Conservation (phyloP, 2,797 vertebrate species). For the Acipenser ruthenus region DNA sequence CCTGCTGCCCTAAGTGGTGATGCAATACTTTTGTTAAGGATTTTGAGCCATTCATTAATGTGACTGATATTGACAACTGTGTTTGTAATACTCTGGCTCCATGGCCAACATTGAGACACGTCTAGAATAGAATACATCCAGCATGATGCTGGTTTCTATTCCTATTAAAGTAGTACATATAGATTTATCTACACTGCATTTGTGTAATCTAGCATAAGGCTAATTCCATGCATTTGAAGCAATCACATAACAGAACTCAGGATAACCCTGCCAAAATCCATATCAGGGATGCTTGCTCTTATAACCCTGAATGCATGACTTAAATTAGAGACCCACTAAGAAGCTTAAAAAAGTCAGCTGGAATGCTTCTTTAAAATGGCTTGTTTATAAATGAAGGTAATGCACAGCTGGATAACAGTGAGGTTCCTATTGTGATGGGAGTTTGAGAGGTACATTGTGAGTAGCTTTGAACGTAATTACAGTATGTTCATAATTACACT, state of each 20-base stretch:
- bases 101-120: neutral
- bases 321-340: neutral
- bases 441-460: conserved; percentile 2
- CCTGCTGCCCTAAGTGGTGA: neutral
- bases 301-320: neutral
- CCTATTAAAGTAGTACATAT: neutral
- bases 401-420: conserved; percentile 1
- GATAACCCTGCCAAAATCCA: conserved; percentile 3
- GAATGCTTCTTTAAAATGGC: neutral
- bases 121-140: neutral
- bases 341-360: neutral
- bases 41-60: conserved; percentile 2
- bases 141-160: neutral
- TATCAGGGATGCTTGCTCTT: neutral
- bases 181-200: conserved; percentile 9
- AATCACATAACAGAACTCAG: neutral
- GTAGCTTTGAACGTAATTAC: conserved; percentile 39
- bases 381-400: neutral
- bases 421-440: neutral
- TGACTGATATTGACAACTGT: too few species aligned
- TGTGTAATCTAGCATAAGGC: neutral
- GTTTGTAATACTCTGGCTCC: neutral
- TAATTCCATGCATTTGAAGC: neutral
- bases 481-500: conserved; percentile 34
- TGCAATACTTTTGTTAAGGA: neutral